Percentiles rank a stretch among this genome's conserved stretches.
Conservation (phyloP, 2,113 vertebrate genomes). For the Thunnus thynnus region DNA sequence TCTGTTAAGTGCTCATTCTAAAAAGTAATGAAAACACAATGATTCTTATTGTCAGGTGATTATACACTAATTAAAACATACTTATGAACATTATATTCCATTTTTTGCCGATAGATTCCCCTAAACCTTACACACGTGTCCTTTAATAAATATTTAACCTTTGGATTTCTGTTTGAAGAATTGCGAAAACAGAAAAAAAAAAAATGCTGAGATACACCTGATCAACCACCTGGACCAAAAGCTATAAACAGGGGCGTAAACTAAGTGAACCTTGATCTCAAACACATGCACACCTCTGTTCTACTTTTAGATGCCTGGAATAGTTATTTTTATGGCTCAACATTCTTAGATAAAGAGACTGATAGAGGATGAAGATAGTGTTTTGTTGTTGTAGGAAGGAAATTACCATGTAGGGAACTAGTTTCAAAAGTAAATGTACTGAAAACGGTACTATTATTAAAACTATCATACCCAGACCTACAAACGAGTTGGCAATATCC, state of each 20-base stretch:
- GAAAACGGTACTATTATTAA: neutral
- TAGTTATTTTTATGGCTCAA: neutral
- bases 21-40: too few relatives aligned
- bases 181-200: neutral
- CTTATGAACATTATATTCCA: too few relatives aligned
- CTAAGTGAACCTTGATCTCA: neutral
- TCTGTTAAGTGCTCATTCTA: too few relatives aligned
- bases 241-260: neutral
- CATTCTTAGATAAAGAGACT: neutral
- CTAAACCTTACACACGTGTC: too few relatives aligned
- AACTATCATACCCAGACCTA: neutral
- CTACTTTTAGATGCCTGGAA: neutral
- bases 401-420: neutral
- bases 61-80: too few relatives aligned
- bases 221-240: neutral
- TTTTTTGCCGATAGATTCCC: too few relatives aligned
- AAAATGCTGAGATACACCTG: neutral
- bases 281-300: neutral
- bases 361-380: neutral
- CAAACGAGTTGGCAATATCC: neutral
- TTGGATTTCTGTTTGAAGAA: neutral
- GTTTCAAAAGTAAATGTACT: neutral
- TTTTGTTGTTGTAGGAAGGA: too few relatives aligned
- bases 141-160: too few relatives aligned
- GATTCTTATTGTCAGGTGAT: too few relatives aligned